A percentile compares a stretch with the other conserved stretches of the same genome.
These are phyloP conservation scores for Erebia epiphron DNA, from an alignment of 2,888 invertebrate genomes.

Conservation along the genomic window DNA sequence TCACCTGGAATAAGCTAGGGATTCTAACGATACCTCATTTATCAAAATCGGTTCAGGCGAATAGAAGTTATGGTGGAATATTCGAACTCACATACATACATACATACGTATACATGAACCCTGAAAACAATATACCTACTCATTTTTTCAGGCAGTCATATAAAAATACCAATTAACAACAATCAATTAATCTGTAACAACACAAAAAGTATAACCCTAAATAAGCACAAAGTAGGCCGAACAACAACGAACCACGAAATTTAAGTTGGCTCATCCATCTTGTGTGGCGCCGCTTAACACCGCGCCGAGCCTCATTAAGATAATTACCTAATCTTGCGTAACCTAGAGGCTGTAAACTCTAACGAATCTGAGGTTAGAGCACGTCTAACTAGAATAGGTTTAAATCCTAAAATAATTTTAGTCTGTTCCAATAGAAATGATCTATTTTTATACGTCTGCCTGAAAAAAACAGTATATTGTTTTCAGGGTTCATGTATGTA, in stretches of 20 bases:
- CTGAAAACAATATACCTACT: too few species aligned
- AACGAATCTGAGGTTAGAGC: not conserved
- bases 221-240: constrained; percentile 1
- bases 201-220: not conserved
- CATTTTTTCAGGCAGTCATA: too few species aligned
- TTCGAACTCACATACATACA: too few species aligned
- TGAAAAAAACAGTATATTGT: too few species aligned
- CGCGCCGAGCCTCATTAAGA: constrained; percentile 21
- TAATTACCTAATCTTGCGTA: constrained; percentile 24
- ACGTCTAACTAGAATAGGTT: not conserved
- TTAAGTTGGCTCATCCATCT: constrained; percentile 28
- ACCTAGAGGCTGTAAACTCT: not conserved
- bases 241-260: constrained; percentile 12
- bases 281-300: constrained; percentile 25
- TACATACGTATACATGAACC: too few species aligned
- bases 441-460: not conserved
- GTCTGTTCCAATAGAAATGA: not conserved
- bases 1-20: too few species aligned
- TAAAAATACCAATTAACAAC: not conserved
- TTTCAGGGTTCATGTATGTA: too few species aligned
- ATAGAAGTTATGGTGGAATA: too few species aligned
- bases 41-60: too few species aligned
- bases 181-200: not conserved
- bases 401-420: not conserved
- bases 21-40: too few species aligned